A percentile compares a stretch with the other conserved stretches of the same genome.
These are phyloP conservation scores for Cryptus viduatorius DNA, from an alignment of 2,888 invertebrate species.

Conservation along the genomic window DNA sequence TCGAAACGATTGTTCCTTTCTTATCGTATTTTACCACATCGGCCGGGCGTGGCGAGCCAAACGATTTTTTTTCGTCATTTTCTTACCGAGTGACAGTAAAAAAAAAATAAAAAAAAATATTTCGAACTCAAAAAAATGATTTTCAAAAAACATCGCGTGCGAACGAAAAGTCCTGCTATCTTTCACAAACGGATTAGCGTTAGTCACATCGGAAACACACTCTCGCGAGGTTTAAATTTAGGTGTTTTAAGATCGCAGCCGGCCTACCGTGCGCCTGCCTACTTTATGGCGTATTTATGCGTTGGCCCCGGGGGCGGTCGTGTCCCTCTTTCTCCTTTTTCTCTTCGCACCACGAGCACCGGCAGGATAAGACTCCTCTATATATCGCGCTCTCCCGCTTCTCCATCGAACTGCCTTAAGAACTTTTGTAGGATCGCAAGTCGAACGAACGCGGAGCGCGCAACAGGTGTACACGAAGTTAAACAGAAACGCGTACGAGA, in stretches of 20 bases:
- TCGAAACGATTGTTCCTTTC: background rate
- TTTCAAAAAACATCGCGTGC: background rate
- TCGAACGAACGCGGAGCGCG: slow-evolving; percentile 2
- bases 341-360: background rate
- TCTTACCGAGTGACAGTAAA: background rate
- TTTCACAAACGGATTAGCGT: slow-evolving; percentile 26
- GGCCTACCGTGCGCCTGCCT: slow-evolving; percentile 60
- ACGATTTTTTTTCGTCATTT: background rate
- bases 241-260: slow-evolving; percentile 70
- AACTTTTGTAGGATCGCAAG: slow-evolving; percentile 16
- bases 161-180: slow-evolving; percentile 6
- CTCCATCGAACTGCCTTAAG: slow-evolving; percentile 20
- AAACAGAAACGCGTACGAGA: slow-evolving; percentile 10
- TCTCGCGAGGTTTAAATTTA: slow-evolving; percentile 66
- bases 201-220: slow-evolving; percentile 28
- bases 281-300: slow-evolving; percentile 71
- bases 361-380: slow-evolving; percentile 13
- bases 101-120: background rate
- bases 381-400: background rate
- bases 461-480: slow-evolving; percentile 52
- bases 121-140: background rate
- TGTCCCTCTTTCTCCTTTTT: slow-evolving; percentile 32
- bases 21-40: background rate
- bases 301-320: slow-evolving; percentile 53
- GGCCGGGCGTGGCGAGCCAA: background rate